phyloP scores from a whole-genome alignment of 2,888 invertebrate genomes.

The Apodemia mormo region DNA sequence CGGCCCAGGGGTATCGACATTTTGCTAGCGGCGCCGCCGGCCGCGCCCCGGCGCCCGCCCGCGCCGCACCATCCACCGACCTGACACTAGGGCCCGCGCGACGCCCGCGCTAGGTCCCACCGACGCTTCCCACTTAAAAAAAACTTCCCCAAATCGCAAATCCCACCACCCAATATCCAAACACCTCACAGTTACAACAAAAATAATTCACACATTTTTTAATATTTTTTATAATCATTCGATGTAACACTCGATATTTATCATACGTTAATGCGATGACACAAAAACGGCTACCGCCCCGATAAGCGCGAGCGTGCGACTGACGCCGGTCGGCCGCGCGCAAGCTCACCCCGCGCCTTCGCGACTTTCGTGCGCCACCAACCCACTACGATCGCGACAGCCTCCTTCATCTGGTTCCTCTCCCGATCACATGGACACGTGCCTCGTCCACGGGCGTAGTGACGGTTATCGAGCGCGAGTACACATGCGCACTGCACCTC shows the following conservation, averaged over 20 bases:
- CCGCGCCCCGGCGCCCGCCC: slow-evolving; percentile 78
- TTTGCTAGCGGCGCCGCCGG: slow-evolving; percentile 78
- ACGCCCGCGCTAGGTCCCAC: slow-evolving; percentile 49
- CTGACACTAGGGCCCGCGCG: slow-evolving; percentile 56
- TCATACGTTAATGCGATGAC: slow-evolving; percentile 40
- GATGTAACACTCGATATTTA: slow-evolving; percentile 42
- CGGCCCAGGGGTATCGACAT: slow-evolving; percentile 80
- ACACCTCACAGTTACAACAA: slow-evolving; percentile 43
- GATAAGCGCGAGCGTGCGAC: slow-evolving; percentile 68
- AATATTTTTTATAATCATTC: slow-evolving; percentile 41
- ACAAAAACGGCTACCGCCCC: slow-evolving; percentile 54
- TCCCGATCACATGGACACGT: slow-evolving; percentile 60
- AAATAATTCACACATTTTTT: slow-evolving; percentile 49
- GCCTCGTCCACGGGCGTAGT: slow-evolving; percentile 64
- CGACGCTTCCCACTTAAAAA: slow-evolving; percentile 66
- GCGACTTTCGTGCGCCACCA: slow-evolving; percentile 32
- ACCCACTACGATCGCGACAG: slow-evolving; percentile 47
- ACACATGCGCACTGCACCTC: slow-evolving; percentile 69
- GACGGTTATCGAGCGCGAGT: slow-evolving; percentile 73
- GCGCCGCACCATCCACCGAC: slow-evolving; percentile 75
- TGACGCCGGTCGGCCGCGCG: slow-evolving; percentile 47
- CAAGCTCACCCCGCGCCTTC: slow-evolving; percentile 50
- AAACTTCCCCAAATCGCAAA: slow-evolving; percentile 63
- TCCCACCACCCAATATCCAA: slow-evolving; percentile 47
- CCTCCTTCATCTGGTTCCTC: slow-evolving; percentile 60